Evolutionary conservation across 2,888 invertebrate genomes (phyloP), one percentile per base, ranked within the genome.

Genomic region (Drosophila paramelanica): DNA sequence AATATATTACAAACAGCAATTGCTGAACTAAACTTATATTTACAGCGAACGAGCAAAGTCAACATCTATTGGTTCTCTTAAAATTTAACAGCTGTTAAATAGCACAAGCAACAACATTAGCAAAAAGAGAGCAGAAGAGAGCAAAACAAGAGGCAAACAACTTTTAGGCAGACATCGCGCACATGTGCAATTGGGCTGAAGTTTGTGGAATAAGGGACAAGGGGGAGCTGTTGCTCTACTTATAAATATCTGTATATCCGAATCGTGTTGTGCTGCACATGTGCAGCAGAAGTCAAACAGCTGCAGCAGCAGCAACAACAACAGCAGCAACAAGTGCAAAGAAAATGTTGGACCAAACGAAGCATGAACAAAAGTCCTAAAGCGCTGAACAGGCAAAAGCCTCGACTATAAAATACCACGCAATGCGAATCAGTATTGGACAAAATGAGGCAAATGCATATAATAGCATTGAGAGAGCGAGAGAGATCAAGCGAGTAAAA

Each of bases 331-430:
- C 56, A 77, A 66, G 66, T 68, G 67, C 47, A 65, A 52, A 42
- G 43, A 65, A 61, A 67, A 56, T 56, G 45, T 49, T 57, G 49
- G 31, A 58, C 46, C 57, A 64, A 67, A 60, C 70, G 79, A 78
- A 57, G 64, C 79, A 74, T 78, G 46, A 64, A 74, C 38, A 47
- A 59, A 52, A 41, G 38, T 66, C 58, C 58, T 41, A 58, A 64
- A 51, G 43, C 11, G 27, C 27, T 47, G 11, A 14, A 8, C 69
- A 74, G 55, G 62, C 60, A 14, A 61, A 6, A 65, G 60, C 43
- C 43, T 42, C 10, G 61, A 73, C 74, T 41, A 23, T 1, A 14
- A 60, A 46, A 50, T 78, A 60, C 59, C 52, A 58, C 56, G 58
- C 39, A 39, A 42, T 25, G 8, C 49, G 20, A 11, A 43, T 5